These are phyloP conservation scores for Calosoma granatense DNA, from an alignment of 1,140 invertebrate species.

Conservation along the genomic window DNA sequence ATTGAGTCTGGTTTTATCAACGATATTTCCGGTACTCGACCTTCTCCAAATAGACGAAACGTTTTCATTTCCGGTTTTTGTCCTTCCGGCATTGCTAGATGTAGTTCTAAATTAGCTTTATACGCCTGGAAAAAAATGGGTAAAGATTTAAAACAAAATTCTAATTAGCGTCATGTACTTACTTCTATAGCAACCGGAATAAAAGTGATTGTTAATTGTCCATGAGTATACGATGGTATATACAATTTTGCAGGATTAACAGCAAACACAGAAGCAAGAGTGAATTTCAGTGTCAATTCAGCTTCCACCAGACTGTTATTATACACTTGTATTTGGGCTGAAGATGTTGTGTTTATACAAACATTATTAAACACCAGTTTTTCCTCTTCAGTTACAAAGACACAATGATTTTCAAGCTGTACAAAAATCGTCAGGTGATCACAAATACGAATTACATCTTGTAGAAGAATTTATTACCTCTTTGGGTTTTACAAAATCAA, in stretches of 20 bases:
- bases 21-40: slow-evolving; percentile 20
- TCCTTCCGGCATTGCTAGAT: neutral
- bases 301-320: slow-evolving; percentile 23
- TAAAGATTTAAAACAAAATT: neutral
- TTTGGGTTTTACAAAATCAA: slow-evolving; percentile 19
- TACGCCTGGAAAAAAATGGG: neutral
- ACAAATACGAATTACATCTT: neutral
- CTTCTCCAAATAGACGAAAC: slow-evolving; percentile 16
- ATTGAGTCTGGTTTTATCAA: slow-evolving; percentile 16
- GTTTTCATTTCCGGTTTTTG: neutral
- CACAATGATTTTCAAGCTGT: slow-evolving; percentile 15
- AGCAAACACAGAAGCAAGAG: slow-evolving; percentile 17
- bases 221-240: slow-evolving; percentile 20
- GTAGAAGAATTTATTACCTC: slow-evolving; percentile 15
- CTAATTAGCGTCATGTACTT: too few relatives aligned
- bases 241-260: slow-evolving; percentile 16
- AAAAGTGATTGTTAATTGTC: slow-evolving; percentile 19
- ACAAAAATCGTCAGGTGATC: neutral
- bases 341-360: slow-evolving; percentile 18
- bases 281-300: slow-evolving; percentile 14
- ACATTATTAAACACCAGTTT: slow-evolving; percentile 21
- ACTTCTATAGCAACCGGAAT: slow-evolving; percentile 24
- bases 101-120: neutral
- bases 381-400: slow-evolving; percentile 15
- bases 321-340: slow-evolving; percentile 19